phyloP scores from a whole-genome alignment of 2,888 invertebrate genomes.

The Drosophila testacea region DNA sequence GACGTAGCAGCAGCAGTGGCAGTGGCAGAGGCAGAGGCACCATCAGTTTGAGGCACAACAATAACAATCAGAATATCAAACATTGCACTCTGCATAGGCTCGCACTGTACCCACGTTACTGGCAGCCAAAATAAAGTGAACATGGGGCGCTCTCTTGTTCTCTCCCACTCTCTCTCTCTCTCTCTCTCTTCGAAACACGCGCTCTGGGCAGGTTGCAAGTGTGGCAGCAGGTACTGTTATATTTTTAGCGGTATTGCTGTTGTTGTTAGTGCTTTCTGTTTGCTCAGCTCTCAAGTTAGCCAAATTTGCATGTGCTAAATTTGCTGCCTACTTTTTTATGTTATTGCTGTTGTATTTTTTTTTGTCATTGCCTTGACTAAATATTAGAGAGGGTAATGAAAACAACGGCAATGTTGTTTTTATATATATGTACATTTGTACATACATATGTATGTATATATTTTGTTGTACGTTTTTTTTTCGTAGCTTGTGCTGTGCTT shows the following conservation, averaged over 20 bases:
- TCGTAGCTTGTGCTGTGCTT: slow-evolving; percentile 52
- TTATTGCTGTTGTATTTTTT: slow-evolving; percentile 16
- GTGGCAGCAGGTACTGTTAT: slow-evolving; percentile 75
- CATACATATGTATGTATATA: not conserved
- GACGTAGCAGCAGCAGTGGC: slow-evolving; percentile 27
- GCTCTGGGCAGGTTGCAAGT: slow-evolving; percentile 61
- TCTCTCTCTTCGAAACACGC: not conserved
- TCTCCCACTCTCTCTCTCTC: slow-evolving; percentile 1
- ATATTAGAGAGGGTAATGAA: slow-evolving; percentile 3
- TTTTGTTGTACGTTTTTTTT: slow-evolving; percentile 20
- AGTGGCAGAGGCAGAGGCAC: slow-evolving; percentile 9
- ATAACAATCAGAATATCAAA: slow-evolving; percentile 34
- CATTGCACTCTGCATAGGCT: slow-evolving; percentile 65
- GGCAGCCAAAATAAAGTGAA: slow-evolving; percentile 13
- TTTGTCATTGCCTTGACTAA: slow-evolving; percentile 39
- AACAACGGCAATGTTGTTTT: slow-evolving; percentile 30
- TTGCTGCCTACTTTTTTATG: slow-evolving; percentile 45
- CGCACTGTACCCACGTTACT: slow-evolving; percentile 43
- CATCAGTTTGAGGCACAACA: slow-evolving; percentile 22
- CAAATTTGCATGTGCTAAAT: slow-evolving; percentile 77
- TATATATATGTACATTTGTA: slow-evolving; percentile 3
- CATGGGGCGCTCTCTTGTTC: slow-evolving; percentile 10
- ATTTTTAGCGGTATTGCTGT: slow-evolving; percentile 60
- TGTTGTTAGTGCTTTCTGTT: slow-evolving; percentile 38
- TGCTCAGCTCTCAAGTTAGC: slow-evolving; percentile 39